Conservation (phyloP, 2,797 vertebrate genomes). For the Muscicapa striata region DNA sequence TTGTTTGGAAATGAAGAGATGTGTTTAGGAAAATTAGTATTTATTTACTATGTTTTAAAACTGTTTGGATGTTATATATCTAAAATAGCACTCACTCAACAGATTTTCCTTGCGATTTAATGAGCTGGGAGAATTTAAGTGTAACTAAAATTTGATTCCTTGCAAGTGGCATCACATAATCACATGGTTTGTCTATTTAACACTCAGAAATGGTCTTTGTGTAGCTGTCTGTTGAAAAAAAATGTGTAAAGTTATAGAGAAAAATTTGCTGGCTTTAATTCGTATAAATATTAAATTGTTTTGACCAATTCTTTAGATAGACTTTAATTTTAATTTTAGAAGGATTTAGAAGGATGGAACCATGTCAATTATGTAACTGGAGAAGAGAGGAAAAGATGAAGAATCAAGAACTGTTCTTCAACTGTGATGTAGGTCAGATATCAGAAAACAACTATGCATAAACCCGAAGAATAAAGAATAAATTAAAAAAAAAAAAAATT, state of each 20-base stretch:
- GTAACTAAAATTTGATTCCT: background rate
- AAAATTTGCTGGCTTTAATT: background rate
- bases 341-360: constrained; percentile 10
- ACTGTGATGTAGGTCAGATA: background rate
- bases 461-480: background rate
- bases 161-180: background rate
- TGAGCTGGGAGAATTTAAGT: background rate
- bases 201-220: background rate
- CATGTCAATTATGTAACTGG: background rate
- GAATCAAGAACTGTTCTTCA: background rate
- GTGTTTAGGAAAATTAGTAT: background rate
- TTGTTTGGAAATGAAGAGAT: background rate
- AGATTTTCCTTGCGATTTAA: background rate
- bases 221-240: background rate
- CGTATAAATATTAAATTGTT: background rate
- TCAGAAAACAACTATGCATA: background rate
- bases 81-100: background rate
- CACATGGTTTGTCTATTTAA: background rate
- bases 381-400: background rate
- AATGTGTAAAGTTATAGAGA: background rate
- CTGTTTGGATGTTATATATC: background rate
- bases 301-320: background rate
- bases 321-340: background rate
- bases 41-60: background rate
- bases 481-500: background rate